Base-by-base conservation (phyloP, 2,888 invertebrate species). In the Orchestes rusci region DNA sequence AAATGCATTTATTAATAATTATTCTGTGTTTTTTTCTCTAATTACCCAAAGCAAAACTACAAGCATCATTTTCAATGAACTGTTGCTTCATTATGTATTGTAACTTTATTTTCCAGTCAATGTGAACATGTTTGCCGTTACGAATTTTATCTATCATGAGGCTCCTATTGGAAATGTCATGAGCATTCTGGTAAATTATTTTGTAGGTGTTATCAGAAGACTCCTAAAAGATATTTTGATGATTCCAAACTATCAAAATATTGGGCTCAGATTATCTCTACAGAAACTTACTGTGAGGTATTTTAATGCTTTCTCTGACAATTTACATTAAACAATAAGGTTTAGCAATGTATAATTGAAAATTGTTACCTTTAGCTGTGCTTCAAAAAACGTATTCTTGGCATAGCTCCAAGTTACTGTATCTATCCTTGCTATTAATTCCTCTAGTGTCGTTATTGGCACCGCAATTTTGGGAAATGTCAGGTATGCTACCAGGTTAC, bases 401-500 rank as follows among this genome's bases (percentile, higher is more conserved):
- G 77, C 73, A 23, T 88, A 73, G 1, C 89, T 85, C 84, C 89
- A 91, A 1, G 83, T 79, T 29, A 84, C 71, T 0, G 74, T 69
- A 1, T 72, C 73, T 27, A 66, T 69, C 18, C 76, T 73, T 2
- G 62, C 64, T 38, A 87, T 54, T 7, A 89, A 65, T 49, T 85
- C 82, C 1, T 76, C 70, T 0, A 89, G 66, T 0, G 79, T 80
- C 2, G 81, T 77, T 17, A 89, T 77, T 0, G 85, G 77, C 20
- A 74, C 71, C 63, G 85, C 83, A 59, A 83, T 80, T 64, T 86
- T 84, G 0, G 93, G 93, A 62, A 93, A 92, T 0, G 93, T 93
- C 30, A 93, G 74, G 65, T 92, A 92, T 0, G 93, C 92, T 0
- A 93, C 92, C 54, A 94, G 73, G 68, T 90, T 92, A 2, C 93